A percentile compares a stretch with the other conserved stretches of the same genome.
phyloP scores from a whole-genome alignment of 2,797 vertebrate genomes.

The Acanthiza pusilla region DNA sequence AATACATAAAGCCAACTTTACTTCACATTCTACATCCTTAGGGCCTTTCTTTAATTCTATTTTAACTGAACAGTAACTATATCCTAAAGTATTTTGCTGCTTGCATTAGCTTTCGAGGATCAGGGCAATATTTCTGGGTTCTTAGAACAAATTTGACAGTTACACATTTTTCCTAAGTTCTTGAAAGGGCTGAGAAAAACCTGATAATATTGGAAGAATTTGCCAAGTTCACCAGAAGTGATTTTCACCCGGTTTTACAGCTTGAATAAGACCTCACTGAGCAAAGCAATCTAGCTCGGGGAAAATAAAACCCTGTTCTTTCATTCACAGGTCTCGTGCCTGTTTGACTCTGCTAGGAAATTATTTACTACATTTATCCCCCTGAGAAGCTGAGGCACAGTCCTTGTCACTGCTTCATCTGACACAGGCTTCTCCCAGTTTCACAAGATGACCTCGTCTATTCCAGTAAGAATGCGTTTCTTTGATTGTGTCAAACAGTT shows the following conservation, averaged over 20 bases:
- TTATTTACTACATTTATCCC: background rate
- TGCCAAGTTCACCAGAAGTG: background rate
- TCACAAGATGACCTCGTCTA: background rate
- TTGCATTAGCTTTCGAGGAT: background rate
- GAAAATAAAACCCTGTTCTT: background rate
- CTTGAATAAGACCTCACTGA: background rate
- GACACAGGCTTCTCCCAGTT: background rate
- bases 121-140: background rate
- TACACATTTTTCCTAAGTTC: background rate
- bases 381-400: background rate
- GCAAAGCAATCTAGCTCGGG: background rate
- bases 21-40: background rate
- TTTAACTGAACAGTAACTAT: background rate
- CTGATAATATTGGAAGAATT: background rate
- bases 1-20: background rate
- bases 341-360: background rate
- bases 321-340: background rate
- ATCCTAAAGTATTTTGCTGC: background rate
- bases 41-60: background rate
- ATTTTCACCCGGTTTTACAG: background rate
- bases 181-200: background rate
- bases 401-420: background rate
- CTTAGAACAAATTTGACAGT: background rate
- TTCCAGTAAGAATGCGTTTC: background rate
- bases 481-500: background rate